These are phyloP conservation scores for Triplophysa tibetana DNA, from an alignment of 2,113 vertebrate genomes.

Conservation along the genomic window DNA sequence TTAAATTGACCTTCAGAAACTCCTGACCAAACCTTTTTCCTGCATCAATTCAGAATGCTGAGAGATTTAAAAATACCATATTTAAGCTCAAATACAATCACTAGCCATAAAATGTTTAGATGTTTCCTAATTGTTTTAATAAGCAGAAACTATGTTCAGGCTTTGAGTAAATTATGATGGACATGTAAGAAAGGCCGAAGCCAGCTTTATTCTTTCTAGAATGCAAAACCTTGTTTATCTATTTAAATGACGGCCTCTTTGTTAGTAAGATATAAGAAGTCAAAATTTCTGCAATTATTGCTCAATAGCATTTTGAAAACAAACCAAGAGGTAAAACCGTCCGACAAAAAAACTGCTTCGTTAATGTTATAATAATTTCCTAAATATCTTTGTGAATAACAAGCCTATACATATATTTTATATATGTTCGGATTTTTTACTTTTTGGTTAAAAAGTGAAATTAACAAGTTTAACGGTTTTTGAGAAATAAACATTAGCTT, in stretches of 20 bases:
- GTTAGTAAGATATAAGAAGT: background rate
- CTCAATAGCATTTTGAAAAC: background rate
- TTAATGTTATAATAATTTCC: background rate
- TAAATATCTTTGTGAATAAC: background rate
- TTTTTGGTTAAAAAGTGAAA: background rate
- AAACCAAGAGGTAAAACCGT: background rate
- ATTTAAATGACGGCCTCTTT: background rate
- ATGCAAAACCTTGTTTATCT: background rate
- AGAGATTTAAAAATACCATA: conserved; percentile 6
- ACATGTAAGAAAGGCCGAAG: background rate
- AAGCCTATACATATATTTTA: background rate
- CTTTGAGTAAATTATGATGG: background rate
- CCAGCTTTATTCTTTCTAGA: conserved; percentile 3
- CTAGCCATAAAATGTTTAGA: background rate
- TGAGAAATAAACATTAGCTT: background rate
- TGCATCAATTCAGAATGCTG: conserved; percentile 17
- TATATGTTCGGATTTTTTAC: background rate
- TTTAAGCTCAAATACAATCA: background rate
- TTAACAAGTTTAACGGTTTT: background rate
- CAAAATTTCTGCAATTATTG: background rate
- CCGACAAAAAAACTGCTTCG: background rate
- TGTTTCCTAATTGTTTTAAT: background rate
- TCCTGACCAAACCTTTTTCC: background rate
- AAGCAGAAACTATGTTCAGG: background rate
- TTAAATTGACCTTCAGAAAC: conserved; percentile 30